Percentiles rank a stretch among this genome's conserved stretches.
These are phyloP conservation scores for Semicossyphus pulcher DNA, from an alignment of 2,113 vertebrate genomes.

Conservation along the genomic window DNA sequence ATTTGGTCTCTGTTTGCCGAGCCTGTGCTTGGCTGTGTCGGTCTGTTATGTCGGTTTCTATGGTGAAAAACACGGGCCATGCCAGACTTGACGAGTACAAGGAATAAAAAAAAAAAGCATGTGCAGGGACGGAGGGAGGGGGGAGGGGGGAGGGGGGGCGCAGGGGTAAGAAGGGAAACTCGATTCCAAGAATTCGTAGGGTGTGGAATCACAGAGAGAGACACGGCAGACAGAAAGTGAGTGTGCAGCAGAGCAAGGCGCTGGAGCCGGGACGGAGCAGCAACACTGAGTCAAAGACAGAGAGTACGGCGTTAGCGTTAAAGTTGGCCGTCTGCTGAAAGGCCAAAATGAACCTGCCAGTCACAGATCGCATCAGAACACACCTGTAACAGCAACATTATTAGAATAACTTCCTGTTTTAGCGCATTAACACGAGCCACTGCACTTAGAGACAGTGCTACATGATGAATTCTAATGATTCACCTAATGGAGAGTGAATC, in stretches of 20 bases:
- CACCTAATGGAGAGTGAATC: slow-evolving; percentile 7
- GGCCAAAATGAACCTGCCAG: background rate
- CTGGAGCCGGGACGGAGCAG: background rate
- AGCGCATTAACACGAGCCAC: background rate
- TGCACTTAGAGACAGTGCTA: background rate
- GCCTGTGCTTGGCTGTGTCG: slow-evolving; percentile 81
- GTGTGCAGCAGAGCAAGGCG: slow-evolving; percentile 28
- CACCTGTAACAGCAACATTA: background rate
- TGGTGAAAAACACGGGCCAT: slow-evolving; percentile 85
- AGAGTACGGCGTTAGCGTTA: too few species aligned
- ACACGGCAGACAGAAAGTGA: slow-evolving; percentile 42
- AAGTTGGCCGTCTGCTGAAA: background rate
- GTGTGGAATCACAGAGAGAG: slow-evolving; percentile 72
- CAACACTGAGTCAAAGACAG: background rate
- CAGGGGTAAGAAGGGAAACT: slow-evolving; percentile 61
- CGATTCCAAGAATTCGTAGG: slow-evolving; percentile 75
- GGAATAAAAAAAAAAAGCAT: slow-evolving; percentile 65
- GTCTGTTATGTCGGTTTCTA: slow-evolving; percentile 94
- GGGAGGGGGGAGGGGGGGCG: background rate
- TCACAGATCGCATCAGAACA: background rate
- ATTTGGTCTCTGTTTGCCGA: slow-evolving; percentile 85
- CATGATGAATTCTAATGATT: background rate
- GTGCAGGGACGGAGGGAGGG: slow-evolving; percentile 36
- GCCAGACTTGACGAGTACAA: slow-evolving; percentile 84
- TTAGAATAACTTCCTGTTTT: background rate